Evolutionary conservation across 2,797 vertebrate genomes (phyloP).

Genomic region (Stomatorhinus walkeri): DNA sequence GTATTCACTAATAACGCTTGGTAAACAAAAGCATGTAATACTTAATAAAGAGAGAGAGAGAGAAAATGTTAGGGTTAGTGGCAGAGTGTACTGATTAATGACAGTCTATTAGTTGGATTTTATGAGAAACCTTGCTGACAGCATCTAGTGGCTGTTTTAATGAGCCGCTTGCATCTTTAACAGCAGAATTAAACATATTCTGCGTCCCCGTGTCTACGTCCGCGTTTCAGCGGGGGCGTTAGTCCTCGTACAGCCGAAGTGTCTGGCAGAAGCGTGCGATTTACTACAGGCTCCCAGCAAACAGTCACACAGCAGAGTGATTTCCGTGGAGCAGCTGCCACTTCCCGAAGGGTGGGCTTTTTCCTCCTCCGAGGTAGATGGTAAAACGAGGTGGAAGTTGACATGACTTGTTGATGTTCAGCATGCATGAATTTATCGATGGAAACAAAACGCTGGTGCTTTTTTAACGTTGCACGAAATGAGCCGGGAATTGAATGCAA

Average conservation of each 20-base stretch:
- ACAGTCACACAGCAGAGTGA: slow-evolving; percentile 27
- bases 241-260: background rate
- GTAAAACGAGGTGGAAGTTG: slow-evolving; percentile 41
- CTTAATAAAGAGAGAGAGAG: background rate
- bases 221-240: slow-evolving; percentile 27
- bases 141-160: background rate
- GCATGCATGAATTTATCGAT: slow-evolving; percentile 44
- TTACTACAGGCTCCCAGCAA: slow-evolving; percentile 20
- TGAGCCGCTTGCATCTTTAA: slow-evolving; percentile 12
- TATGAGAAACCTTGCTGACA: background rate
- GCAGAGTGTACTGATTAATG: background rate
- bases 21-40: background rate
- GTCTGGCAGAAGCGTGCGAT: background rate
- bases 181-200: slow-evolving; percentile 16
- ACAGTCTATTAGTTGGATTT: background rate
- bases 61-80: background rate
- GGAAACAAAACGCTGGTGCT: slow-evolving; percentile 31
- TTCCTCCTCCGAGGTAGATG: slow-evolving; percentile 35
- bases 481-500: slow-evolving; percentile 30
- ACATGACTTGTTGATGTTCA: slow-evolving; percentile 64
- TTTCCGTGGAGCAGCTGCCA: slow-evolving; percentile 32
- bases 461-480: slow-evolving; percentile 29
- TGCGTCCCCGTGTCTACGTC: background rate
- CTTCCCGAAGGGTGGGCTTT: slow-evolving; percentile 32
- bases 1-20: background rate